Percentiles rank a stretch among this genome's conserved stretches.
These are phyloP conservation scores for Esox masquinongy DNA, from an alignment of 2,797 vertebrate genomes.

Conservation along the genomic window DNA sequence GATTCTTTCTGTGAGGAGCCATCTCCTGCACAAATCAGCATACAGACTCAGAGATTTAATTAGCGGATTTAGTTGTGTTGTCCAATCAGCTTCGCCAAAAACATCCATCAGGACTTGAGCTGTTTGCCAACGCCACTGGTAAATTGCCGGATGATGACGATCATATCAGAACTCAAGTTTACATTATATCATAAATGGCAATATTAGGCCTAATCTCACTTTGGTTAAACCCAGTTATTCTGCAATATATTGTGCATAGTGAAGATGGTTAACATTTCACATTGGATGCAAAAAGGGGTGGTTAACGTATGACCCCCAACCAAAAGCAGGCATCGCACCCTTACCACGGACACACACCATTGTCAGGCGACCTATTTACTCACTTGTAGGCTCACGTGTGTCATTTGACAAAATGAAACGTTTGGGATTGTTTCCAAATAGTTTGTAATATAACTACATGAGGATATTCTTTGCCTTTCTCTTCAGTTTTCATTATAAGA, in stretches of 20 bases:
- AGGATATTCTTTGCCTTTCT: too few species aligned
- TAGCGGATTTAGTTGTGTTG: slow-evolving; percentile 59
- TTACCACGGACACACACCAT: background rate
- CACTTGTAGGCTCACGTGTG: background rate
- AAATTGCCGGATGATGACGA: slow-evolving; percentile 34
- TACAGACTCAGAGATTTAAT: slow-evolving; percentile 61
- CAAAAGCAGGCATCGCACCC: background rate
- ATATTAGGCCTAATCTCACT: background rate
- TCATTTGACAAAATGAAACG: background rate
- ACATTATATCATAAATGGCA: background rate
- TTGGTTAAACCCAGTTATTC: background rate
- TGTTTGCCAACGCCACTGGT: slow-evolving; percentile 22
- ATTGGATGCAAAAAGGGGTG: background rate
- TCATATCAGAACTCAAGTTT: slow-evolving; percentile 17
- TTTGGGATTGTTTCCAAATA: background rate
- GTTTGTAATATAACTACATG: background rate
- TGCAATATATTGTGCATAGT: background rate
- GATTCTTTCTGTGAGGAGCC: slow-evolving; percentile 53
- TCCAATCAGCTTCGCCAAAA: slow-evolving; percentile 64
- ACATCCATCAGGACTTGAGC: slow-evolving; percentile 6
- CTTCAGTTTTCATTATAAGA: background rate
- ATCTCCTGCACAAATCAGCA: slow-evolving; percentile 60
- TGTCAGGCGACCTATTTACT: background rate
- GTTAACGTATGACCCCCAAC: background rate
- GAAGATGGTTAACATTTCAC: background rate